Evolutionary conservation across 2,113 vertebrate species (phyloP).

Genomic region (Nibea albiflora): DNA sequence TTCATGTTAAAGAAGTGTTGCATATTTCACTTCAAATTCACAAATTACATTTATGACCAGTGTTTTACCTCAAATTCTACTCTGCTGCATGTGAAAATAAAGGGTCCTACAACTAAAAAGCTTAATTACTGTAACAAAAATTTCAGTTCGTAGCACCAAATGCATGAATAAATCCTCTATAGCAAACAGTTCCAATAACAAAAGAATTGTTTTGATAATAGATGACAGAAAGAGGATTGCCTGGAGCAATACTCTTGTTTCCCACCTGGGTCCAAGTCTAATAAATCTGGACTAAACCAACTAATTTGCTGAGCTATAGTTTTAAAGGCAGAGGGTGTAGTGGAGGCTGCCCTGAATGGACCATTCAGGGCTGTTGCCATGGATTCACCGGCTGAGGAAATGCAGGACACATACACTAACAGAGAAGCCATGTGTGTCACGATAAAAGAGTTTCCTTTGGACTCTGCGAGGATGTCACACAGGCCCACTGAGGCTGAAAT

Average conservation of each 20-base stretch:
- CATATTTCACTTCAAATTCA: background rate
- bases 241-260: background rate
- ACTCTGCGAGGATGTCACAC: constrained; percentile 50
- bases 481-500: constrained; percentile 11
- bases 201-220: background rate
- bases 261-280: background rate
- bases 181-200: background rate
- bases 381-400: constrained; percentile 62
- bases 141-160: background rate
- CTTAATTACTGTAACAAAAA: background rate
- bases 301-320: constrained; percentile 48
- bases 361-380: constrained; percentile 79
- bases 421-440: constrained; percentile 71
- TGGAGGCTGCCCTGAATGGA: constrained; percentile 54
- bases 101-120: background rate
- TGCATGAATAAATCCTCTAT: background rate
- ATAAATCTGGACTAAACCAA: constrained; percentile 15
- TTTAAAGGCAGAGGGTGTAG: constrained; percentile 37
- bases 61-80: background rate
- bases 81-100: background rate
- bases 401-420: constrained; percentile 55
- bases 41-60: background rate
- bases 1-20: background rate
- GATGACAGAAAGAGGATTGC: background rate
- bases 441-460: constrained; percentile 66